Base-by-base conservation (phyloP, 2,888 invertebrate species). In the Spodoptera exigua region DNA sequence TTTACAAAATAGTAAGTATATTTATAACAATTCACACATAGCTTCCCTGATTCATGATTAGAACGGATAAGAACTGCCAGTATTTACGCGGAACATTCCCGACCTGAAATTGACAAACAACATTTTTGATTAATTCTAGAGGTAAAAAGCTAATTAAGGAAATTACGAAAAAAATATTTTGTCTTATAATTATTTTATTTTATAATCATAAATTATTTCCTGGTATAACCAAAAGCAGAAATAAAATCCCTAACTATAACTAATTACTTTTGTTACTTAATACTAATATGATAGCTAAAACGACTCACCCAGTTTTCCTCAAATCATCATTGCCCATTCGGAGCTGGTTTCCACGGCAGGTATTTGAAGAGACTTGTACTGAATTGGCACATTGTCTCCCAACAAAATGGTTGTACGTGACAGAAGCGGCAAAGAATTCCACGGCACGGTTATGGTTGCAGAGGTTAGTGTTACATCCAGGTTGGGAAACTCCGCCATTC, bases 401-500 rank as follows among this genome's bases (percentile, higher is more conserved):
- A 2, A 82, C 14, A 0, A 90, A 63, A 34, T 89, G 86, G 59
- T 89, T 80, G 58, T 82, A 61, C 0, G 75, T 77, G 1, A 90
- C 70, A 0, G 84, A 76, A 2, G 89, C 74, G 0, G 82, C 86
- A 14, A 88, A 90, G 1, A 85, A 61, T 40, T 86, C 78, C 81
- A 84, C 88, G 1, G 89, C 82, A 3, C 87, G 82, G 35, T 83
- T 81, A 60, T 89, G 90, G 51, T 85, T 82, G 65, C 90, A 90
- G 1, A 85, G 17, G 27, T 74, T 71, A 13, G 78, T 79, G 3
- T 65, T 7, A 44, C 89, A 90, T 0, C 85, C 88, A 2, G 89
- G 88, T 59, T 90, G 89, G n/a, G 70, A 67, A 18, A 56, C 75
- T 1, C 95, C 95, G 45, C 92, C 90, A 64, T 95, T 95, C 12